Conservation (phyloP, 1,140 invertebrate species). For the Bombus ignitus region DNA sequence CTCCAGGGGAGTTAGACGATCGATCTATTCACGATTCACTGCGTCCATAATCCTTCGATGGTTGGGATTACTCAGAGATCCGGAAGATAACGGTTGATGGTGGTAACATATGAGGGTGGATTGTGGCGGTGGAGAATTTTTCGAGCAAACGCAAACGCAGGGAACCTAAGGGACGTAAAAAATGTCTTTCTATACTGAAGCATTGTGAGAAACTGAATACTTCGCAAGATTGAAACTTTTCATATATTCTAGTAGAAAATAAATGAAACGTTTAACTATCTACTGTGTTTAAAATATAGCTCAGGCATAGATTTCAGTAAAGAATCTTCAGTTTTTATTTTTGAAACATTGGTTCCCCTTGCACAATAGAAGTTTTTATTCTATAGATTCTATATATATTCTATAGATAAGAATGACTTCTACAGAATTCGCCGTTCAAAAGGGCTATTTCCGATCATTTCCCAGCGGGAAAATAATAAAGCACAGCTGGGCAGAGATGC, state of each 20-base stretch:
- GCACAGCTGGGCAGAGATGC: constrained; percentile 37
- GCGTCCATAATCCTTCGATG: constrained; percentile 51
- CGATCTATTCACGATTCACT: constrained; percentile 64
- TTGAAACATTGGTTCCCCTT: background rate
- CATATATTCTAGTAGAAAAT: background rate
- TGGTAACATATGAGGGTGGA: constrained; percentile 20
- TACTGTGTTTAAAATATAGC: background rate
- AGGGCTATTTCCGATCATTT: constrained; percentile 40
- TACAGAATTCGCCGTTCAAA: background rate
- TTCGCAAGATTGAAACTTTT: background rate
- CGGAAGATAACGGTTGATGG: constrained; percentile 48
- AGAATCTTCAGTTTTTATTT: background rate
- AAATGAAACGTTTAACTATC: background rate
- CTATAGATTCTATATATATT: background rate
- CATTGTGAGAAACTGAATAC: background rate
- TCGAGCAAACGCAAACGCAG: background rate
- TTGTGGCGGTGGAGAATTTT: background rate
- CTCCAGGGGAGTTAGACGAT: constrained; percentile 23
- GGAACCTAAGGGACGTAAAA: background rate
- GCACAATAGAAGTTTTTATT: background rate
- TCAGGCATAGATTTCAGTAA: background rate
- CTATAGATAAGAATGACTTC: constrained; percentile 6
- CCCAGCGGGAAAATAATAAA: constrained; percentile 46
- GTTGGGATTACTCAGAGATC: constrained; percentile 49
- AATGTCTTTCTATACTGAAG: background rate